Evolutionary conservation across 2,797 vertebrate species (phyloP), one percentile per base, ranked within the genome.

Genomic region (Hydrolagus colliei): DNA sequence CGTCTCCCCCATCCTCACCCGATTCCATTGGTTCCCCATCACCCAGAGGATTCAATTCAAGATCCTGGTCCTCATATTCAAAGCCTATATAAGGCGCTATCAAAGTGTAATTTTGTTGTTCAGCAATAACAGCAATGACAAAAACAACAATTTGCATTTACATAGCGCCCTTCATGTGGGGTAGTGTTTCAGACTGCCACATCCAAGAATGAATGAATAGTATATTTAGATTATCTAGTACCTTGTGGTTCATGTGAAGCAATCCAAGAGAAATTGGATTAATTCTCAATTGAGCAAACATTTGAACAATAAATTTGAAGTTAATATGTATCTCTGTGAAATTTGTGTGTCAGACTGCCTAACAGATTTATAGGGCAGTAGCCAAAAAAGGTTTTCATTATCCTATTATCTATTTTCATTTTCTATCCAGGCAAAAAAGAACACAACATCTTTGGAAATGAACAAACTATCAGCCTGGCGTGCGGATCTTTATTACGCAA

Each of bases 401-500:
- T 68, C 63, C 18, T 76, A 10, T 20, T 27, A 16, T 71, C 27
- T 86, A 41, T 65, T 75, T 67, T 11, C 79, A 32, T 90, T 84
- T 91, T 90, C 86, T 86, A 88, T 89, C 89, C 89, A 98, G 97
- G 87, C 86, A 65, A 90, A 82, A 86, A 88, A 90, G 73, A 98
- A 97, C 87, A 78, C 65, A 90, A 97, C 96, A 0, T 52, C 41
- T 52, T 85, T 88, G 73, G 87, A 88, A 62, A 93, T 98, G 18
- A 71, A 89, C 86, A 89, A 9, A 8, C 88, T 90, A 9, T 0
- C 8, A 0, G 95, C 94, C 87, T 99, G 97, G 98, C 85, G 93
- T 6, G 85, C 7, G 2, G 98, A 99, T 89, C 93, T 94, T 2
- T 99, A 95, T 59, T 35, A 92, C 85, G 90, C 96, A 12, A 85